Evolutionary conservation across 2,797 vertebrate species (phyloP).

Genomic region (Anisognathus igniventris): DNA sequence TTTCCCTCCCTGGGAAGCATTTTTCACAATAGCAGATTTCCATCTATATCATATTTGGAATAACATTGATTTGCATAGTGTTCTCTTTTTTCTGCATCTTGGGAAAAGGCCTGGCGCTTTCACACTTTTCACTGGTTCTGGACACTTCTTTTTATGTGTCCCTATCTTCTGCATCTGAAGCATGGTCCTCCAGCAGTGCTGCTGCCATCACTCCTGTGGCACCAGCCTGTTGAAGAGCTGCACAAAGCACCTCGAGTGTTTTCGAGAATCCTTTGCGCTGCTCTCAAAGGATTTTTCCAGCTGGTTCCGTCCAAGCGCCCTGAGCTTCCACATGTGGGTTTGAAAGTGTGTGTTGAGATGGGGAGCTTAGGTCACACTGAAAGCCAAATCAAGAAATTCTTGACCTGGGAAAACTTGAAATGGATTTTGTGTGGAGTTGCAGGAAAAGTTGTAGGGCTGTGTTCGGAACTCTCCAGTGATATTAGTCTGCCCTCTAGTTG

Average conservation of each 20-base stretch:
- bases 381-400: not conserved
- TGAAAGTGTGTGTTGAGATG: not conserved
- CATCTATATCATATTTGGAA: not conserved
- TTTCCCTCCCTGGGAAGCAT: no score
- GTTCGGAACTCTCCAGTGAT: not conserved
- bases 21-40: not conserved
- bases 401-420: not conserved
- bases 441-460: not conserved
- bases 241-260: fast-evolving
- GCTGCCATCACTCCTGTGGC: not conserved
- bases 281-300: no score
- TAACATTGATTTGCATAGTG: not conserved
- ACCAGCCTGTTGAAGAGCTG: not conserved
- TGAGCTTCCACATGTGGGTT: not conserved
- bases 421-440: not conserved
- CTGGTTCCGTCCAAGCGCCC: not conserved
- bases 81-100: not conserved
- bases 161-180: not conserved
- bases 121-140: not conserved
- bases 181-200: not conserved
- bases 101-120: not conserved
- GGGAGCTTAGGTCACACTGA: not conserved
- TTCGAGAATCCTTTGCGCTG: no score
- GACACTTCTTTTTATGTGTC: not conserved
- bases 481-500: slow-evolving; percentile 60